Conservation (phyloP, 2,113 vertebrate species). For the Anolis sagrei region DNA sequence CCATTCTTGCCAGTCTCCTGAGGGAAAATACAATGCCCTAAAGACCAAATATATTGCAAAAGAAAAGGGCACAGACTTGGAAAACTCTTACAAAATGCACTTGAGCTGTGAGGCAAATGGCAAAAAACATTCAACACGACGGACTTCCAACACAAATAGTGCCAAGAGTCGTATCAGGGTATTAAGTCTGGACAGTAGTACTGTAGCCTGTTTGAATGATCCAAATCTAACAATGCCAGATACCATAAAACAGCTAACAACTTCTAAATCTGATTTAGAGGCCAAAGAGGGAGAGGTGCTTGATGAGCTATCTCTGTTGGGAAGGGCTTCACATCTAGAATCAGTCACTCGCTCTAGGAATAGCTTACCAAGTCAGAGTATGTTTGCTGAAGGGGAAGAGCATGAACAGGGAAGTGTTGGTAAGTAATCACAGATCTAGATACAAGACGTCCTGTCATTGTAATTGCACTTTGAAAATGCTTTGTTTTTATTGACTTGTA, state of each 20-base stretch:
- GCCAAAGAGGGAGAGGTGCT: conserved; percentile 99
- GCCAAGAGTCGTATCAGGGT: conserved; percentile 93
- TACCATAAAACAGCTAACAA: conserved; percentile 90
- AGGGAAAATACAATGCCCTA: conserved; percentile 83
- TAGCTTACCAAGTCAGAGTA: conserved; percentile 93
- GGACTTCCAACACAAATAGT: conserved; percentile 87
- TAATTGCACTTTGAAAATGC: background rate
- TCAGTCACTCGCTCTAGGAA: conserved; percentile 97
- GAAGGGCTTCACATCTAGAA: conserved; percentile 96
- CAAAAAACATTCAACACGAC: conserved; percentile 83
- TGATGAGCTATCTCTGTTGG: conserved; percentile 93
- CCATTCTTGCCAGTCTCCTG: conserved; percentile 91
- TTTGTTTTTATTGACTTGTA: background rate
- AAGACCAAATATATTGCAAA: conserved; percentile 85
- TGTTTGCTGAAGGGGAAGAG: conserved; percentile 89
- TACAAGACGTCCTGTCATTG: conserved; percentile 2
- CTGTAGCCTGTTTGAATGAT: conserved; percentile 94
- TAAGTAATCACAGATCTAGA: conserved; percentile 73
- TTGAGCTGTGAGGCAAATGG: conserved; percentile 77
- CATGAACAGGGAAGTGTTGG: conserved; percentile 84
- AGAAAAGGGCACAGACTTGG: conserved; percentile 72
- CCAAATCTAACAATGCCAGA: conserved; percentile 87
- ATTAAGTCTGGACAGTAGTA: conserved; percentile 94
- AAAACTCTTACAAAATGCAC: conserved; percentile 73
- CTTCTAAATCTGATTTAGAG: conserved; percentile 98